phyloP scores from a whole-genome alignment of 2,888 invertebrate species.

The Adelognathus sp. region DNA sequence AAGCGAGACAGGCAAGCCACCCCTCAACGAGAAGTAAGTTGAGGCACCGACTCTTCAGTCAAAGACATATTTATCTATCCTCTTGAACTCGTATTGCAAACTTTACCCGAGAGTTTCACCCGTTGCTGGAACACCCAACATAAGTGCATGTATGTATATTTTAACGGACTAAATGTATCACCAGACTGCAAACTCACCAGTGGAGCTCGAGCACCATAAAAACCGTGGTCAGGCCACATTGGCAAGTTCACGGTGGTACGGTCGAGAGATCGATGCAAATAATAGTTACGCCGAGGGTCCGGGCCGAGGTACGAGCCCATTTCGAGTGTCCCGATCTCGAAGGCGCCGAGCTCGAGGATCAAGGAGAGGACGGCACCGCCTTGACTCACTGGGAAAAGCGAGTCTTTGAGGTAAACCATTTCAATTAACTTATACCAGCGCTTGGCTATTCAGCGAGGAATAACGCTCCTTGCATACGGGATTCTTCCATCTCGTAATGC shows the following conservation, averaged over 20 bases:
- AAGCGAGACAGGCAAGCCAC: constrained; percentile 93
- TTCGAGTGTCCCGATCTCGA: constrained; percentile 94
- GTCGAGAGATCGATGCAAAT: constrained; percentile 90
- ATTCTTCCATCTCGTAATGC: background rate
- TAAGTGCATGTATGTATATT: too few species aligned
- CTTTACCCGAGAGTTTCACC: too few species aligned
- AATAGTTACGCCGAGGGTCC: constrained; percentile 96
- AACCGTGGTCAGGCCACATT: constrained; percentile 86
- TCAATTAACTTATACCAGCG: background rate
- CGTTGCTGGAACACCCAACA: too few species aligned
- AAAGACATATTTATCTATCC: background rate
- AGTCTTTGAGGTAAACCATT: constrained; percentile 91
- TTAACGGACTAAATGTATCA: too few species aligned
- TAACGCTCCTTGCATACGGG: background rate
- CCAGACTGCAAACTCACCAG: constrained; percentile 94
- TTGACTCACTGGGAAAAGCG: constrained; percentile 99
- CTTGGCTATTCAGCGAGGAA: background rate
- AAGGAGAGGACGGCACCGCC: constrained; percentile 98
- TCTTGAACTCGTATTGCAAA: background rate
- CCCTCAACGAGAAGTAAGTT: constrained; percentile 92
- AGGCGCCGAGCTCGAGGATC: constrained; percentile 98
- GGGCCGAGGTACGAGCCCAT: constrained; percentile 92
- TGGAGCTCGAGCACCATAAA: constrained; percentile 96
- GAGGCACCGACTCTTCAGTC: background rate
- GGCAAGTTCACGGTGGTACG: constrained; percentile 91